phyloP scores from a whole-genome alignment of 2,797 vertebrate genomes.

The Rhabdomys pumilio region DNA sequence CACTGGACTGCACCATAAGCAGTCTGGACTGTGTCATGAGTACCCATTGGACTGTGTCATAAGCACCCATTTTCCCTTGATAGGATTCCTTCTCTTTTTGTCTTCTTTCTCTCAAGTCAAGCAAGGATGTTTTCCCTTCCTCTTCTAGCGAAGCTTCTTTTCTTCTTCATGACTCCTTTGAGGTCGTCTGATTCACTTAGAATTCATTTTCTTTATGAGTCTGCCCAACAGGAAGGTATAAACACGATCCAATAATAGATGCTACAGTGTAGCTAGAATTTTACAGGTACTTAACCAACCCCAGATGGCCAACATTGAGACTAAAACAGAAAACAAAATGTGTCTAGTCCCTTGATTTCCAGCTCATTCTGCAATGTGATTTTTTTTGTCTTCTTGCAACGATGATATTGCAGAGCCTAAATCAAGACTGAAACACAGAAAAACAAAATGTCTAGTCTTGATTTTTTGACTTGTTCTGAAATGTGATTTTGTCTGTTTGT shows the following conservation, averaged over 20 bases:
- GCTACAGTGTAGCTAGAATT: slow-evolving; percentile 25
- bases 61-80: not conserved
- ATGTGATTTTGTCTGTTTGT: slow-evolving; percentile 19
- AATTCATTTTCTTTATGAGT: slow-evolving; percentile 50
- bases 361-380: slow-evolving; percentile 24
- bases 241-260: slow-evolving; percentile 27
- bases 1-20: not conserved
- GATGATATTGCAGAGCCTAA: not conserved
- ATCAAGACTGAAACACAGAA: slow-evolving; percentile 8
- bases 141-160: not conserved
- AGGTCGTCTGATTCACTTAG: slow-evolving; percentile 36
- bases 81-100: not conserved
- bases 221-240: not conserved
- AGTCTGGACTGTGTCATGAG: not conserved
- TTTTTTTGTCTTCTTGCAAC: slow-evolving; percentile 11
- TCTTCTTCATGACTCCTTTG: slow-evolving; percentile 24
- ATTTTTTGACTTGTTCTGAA: slow-evolving; percentile 29
- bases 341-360: slow-evolving; percentile 10
- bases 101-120: not conserved
- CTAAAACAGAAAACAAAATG: slow-evolving; percentile 53
- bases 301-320: not conserved
- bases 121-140: not conserved
- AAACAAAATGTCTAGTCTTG: not conserved
- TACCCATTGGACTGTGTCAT: not conserved
- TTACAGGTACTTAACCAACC: slow-evolving; percentile 23